phyloP scores from a whole-genome alignment of 2,888 invertebrate species.

The Chalcis sispes region DNA sequence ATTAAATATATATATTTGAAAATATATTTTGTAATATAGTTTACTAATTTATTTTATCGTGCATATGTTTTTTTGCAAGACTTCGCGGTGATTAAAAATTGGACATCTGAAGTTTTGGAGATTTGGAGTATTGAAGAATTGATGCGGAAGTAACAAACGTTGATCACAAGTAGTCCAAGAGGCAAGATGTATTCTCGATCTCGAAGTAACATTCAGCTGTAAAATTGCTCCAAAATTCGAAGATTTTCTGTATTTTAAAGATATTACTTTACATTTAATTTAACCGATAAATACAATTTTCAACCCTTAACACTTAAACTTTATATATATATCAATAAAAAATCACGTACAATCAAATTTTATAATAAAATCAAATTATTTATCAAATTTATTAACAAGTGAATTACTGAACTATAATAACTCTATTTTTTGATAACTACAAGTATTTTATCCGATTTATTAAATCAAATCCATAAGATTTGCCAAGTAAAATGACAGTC shows the following conservation, averaged over 20 bases:
- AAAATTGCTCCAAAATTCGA: slow-evolving; percentile 52
- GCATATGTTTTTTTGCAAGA: slow-evolving; percentile 47
- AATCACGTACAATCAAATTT: slow-evolving; percentile 34
- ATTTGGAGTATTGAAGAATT: slow-evolving; percentile 52
- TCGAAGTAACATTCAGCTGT: slow-evolving; percentile 52
- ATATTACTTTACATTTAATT: slow-evolving; percentile 48
- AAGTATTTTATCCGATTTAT: slow-evolving; percentile 22
- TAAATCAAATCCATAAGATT: slow-evolving; percentile 37
- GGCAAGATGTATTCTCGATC: slow-evolving; percentile 51
- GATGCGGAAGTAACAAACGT: slow-evolving; percentile 53
- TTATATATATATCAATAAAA: slow-evolving; percentile 42
- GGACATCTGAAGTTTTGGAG: slow-evolving; percentile 53
- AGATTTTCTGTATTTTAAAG: slow-evolving; percentile 41
- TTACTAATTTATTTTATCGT: slow-evolving; percentile 29
- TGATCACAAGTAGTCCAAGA: slow-evolving; percentile 56
- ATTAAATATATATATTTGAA: slow-evolving; percentile 1
- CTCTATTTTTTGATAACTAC: slow-evolving; percentile 2
- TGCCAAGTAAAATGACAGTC: slow-evolving; percentile 47
- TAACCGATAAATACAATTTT: slow-evolving; percentile 43
- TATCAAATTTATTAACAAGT: slow-evolving; percentile 28
- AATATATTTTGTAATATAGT: slow-evolving; percentile 25
- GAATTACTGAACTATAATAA: slow-evolving; percentile 11
- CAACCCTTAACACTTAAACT: slow-evolving; percentile 47
- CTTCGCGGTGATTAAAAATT: slow-evolving; percentile 48
- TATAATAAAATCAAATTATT: slow-evolving; percentile 37